A percentile compares a stretch with the other conserved stretches of the same genome.
Evolutionary conservation across 2,888 invertebrate genomes (phyloP).

Genomic region (Eustalomyia histrio): DNA sequence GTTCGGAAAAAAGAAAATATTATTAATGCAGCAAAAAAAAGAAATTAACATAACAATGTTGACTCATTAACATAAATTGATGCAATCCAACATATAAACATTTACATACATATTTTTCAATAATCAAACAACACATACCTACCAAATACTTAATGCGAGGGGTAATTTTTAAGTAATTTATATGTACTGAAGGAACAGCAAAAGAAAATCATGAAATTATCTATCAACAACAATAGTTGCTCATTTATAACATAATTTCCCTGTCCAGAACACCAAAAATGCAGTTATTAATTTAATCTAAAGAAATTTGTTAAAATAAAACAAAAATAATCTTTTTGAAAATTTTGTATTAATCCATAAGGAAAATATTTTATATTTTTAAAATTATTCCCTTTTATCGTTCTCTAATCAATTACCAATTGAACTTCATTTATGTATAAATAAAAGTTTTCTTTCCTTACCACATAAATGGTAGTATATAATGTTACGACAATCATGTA

Average conservation of each 20-base stretch:
- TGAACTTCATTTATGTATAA: not conserved
- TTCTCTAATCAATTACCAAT: too few relatives aligned
- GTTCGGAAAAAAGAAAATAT: not conserved
- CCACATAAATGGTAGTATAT: not conserved
- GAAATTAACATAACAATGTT: constrained; percentile 78
- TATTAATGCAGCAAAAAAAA: constrained; percentile 36
- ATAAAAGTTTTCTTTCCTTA: not conserved
- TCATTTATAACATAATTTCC: too few relatives aligned
- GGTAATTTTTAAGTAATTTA: not conserved
- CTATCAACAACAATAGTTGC: too few relatives aligned
- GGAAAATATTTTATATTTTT: too few relatives aligned
- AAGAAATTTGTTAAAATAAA: too few relatives aligned
- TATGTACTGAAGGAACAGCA: too few relatives aligned
- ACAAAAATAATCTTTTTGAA: too few relatives aligned
- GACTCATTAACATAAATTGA: constrained; percentile 74
- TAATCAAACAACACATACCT: constrained; percentile 20
- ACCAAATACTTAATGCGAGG: not conserved
- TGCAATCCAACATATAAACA: constrained; percentile 54
- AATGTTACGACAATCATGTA: constrained; percentile 20
- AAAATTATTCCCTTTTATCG: too few relatives aligned
- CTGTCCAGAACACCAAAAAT: too few relatives aligned
- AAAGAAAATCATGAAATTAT: too few relatives aligned
- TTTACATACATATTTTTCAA: constrained; percentile 24
- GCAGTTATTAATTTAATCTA: too few relatives aligned
- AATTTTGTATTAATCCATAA: too few relatives aligned